phyloP scores from a whole-genome alignment of 2,888 invertebrate species.

The Cyrtodaria siliqua region DNA sequence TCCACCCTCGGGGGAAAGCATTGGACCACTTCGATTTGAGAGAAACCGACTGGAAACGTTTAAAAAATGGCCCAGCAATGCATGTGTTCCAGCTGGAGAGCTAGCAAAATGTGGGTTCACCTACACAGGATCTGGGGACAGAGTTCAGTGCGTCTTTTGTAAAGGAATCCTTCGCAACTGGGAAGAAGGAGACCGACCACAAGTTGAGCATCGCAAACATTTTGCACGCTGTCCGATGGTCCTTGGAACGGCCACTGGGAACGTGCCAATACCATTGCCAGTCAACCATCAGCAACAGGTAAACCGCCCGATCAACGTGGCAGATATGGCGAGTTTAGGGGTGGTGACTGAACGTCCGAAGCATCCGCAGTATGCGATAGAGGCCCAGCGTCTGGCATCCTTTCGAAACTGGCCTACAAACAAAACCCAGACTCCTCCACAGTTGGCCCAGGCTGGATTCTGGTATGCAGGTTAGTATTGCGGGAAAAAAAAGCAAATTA shows the following conservation, averaged over 20 bases:
- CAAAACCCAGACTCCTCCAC: constrained; percentile 92
- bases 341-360: constrained; percentile 72
- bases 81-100: constrained; percentile 80
- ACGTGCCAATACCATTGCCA: constrained; percentile 64
- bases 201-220: constrained; percentile 97
- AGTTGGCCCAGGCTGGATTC: constrained; percentile 95
- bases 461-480: constrained; percentile 92
- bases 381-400: constrained; percentile 70
- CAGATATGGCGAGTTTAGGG: constrained; percentile 60
- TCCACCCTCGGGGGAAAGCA: constrained; percentile 46
- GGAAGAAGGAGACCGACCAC: constrained; percentile 95
- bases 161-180: constrained; percentile 97
- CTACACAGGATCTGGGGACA: constrained; percentile 92
- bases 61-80: constrained; percentile 66
- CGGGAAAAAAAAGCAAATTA: no score
- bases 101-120: constrained; percentile 96
- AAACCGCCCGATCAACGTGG: constrained; percentile 27
- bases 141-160: constrained; percentile 97
- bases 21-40: constrained; percentile 68
- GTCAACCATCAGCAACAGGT: no score
- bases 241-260: constrained; percentile 69
- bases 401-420: constrained; percentile 91
- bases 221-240: constrained; percentile 93
- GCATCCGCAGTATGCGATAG: constrained; percentile 74
- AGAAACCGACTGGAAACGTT: constrained; percentile 72